These are phyloP conservation scores for Nyctibius bracteatus DNA, from an alignment of 2,113 vertebrate species.

Conservation along the genomic window DNA sequence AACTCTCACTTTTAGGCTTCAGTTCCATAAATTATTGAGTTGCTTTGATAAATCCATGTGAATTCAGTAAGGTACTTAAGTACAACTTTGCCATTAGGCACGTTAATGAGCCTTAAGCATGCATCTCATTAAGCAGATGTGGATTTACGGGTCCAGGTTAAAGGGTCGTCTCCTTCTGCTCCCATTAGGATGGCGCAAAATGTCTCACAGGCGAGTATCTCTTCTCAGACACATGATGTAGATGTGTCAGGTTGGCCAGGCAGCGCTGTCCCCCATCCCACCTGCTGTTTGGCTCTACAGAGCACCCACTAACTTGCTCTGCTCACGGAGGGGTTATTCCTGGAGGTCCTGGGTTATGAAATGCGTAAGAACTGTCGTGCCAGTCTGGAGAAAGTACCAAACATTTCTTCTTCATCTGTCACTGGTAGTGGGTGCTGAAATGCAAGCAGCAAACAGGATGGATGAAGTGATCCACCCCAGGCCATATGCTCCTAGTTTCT, in stretches of 20 bases:
- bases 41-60: not conserved
- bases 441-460: not conserved
- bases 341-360: not conserved
- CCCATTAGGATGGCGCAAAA: not conserved
- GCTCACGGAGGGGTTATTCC: not conserved
- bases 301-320: not conserved
- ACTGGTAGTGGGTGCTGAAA: not conserved
- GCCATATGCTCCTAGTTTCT: not conserved
- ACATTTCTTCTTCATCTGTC: not conserved
- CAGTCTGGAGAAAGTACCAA: not conserved
- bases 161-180: not conserved
- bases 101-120: not conserved
- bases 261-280: not conserved
- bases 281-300: not conserved
- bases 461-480: not conserved
- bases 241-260: accelerated
- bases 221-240: not conserved
- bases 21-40: not conserved
- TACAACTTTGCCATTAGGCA: not conserved
- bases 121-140: not conserved
- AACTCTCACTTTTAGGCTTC: not conserved
- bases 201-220: not conserved
- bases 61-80: not conserved
- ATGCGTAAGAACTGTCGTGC: accelerated
- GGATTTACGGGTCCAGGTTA: not conserved